A percentile compares a stretch with the other conserved stretches of the same genome.
Conservation (phyloP, 1,140 invertebrate species). For the Drosophila mauritiana region DNA sequence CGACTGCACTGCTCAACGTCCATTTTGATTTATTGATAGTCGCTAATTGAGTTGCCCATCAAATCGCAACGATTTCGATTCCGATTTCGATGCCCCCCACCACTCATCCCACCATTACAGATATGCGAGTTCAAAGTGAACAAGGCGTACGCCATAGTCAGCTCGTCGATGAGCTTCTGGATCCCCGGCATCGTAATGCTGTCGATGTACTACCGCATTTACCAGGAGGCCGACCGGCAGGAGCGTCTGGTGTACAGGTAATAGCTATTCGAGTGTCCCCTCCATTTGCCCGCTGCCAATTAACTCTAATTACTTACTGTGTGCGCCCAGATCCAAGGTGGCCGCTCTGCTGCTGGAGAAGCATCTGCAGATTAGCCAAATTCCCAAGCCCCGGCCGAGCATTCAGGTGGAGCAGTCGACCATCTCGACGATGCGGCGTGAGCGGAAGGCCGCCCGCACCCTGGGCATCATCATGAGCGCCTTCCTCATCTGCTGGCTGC, state of each 20-base stretch:
- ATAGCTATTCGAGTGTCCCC: conserved; percentile 61
- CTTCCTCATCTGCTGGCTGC: conserved; percentile 96
- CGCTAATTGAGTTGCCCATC: conserved; percentile 33
- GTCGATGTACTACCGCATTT: conserved; percentile 97
- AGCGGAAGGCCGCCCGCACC: conserved; percentile 96
- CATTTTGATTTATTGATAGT: conserved; percentile 37
- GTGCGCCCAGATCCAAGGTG: conserved; percentile 90
- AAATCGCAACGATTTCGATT: not conserved
- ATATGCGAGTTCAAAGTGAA: conserved; percentile 95
- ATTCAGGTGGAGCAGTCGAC: conserved; percentile 88
- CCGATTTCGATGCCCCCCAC: not conserved
- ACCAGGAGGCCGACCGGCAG: conserved; percentile 95
- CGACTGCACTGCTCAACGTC: not conserved
- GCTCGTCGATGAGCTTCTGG: conserved; percentile 97
- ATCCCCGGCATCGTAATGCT: conserved; percentile 98
- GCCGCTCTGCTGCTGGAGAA: conserved; percentile 93
- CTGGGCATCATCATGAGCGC: conserved; percentile 98
- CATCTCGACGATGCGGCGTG: conserved; percentile 93
- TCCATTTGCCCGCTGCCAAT: conserved; percentile 37
- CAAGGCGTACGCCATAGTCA: conserved; percentile 94
- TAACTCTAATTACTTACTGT: conserved; percentile 61
- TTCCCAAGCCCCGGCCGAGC: conserved; percentile 89
- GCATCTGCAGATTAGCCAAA: conserved; percentile 94
- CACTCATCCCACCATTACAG: conserved; percentile 38
- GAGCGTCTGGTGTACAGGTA: conserved; percentile 95